Evolutionary conservation across 2,113 vertebrate species (phyloP), one percentile per base, ranked within the genome.

Genomic region (Calcarius ornatus): DNA sequence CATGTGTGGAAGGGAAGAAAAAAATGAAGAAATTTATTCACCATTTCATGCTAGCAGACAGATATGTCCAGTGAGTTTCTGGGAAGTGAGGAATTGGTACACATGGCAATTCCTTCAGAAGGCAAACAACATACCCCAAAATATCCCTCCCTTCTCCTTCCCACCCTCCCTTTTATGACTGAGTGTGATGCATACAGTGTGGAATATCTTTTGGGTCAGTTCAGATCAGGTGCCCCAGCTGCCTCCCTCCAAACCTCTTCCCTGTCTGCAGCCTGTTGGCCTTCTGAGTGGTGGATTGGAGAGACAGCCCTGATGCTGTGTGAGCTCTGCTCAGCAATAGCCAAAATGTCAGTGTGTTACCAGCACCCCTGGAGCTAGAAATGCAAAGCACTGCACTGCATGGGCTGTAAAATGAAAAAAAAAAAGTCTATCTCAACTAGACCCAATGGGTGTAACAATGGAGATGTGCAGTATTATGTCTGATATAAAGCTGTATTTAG

Each of bases 1-100:
- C 28, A 56, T 0, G 0, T 3, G 1, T 0, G 1, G 12, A 61
- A 48, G 33, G 30, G 27, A 70, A 85, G 13, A 9, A 27, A 73
- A 86, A 83, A 61, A 35, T 21, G 3, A 28, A 6, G 15, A 64
- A 33, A 43, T 30, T 16, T 47, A 30, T 87, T 65, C 37, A 48
- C 18, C 30, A 7, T n/a, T 86, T 82, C 50, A 65, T 3, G 3
- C 23, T 37, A 51, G 40, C 17, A 48, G 56, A 38, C 28, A 35
- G 27, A 35, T 35, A 31, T 48, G 24, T 40, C 37, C 45, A 47
- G 65, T 4, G 7, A 27, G 28, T 63, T 93, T 31, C 27, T 54
- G 42, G 47, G 31, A 78, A 69, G 20, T 12, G 23, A 15, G 15
- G 11, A 15, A 27, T 85, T 38, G 12, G 30, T 31, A 48, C 2